phyloP scores from a whole-genome alignment of 1,140 invertebrate genomes.

The Cyclina sinensis region DNA sequence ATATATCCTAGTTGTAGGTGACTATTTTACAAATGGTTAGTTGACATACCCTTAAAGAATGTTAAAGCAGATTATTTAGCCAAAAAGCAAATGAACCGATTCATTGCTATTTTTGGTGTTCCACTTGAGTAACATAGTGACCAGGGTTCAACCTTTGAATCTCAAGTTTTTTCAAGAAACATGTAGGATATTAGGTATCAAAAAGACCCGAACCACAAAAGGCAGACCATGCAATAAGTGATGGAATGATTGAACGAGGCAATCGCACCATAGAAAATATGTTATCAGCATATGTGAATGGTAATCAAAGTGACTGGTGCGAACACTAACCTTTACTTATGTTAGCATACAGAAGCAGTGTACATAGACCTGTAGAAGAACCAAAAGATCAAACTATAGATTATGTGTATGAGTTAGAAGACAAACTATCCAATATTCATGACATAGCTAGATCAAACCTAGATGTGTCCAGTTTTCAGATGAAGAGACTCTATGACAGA shows the following conservation, averaged over 20 bases:
- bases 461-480: neutral
- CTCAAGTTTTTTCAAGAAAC: slow-evolving; percentile 68
- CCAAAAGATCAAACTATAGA: neutral
- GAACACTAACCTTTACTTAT: neutral
- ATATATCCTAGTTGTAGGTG: slow-evolving; percentile 63
- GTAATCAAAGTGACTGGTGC: slow-evolving; percentile 76
- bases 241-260: slow-evolving; percentile 75
- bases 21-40: slow-evolving; percentile 72
- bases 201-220: slow-evolving; percentile 68
- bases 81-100: slow-evolving; percentile 1
- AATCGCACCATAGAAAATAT: slow-evolving; percentile 72
- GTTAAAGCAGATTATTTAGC: slow-evolving; percentile 1
- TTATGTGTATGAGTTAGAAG: slow-evolving; percentile 19
- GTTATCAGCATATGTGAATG: slow-evolving; percentile 73
- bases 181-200: slow-evolving; percentile 62
- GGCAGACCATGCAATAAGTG: slow-evolving; percentile 78
- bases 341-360: neutral
- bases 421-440: slow-evolving; percentile 8
- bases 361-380: slow-evolving; percentile 52
- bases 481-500: slow-evolving; percentile 36
- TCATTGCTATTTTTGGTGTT: slow-evolving; percentile 76
- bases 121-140: slow-evolving; percentile 13
- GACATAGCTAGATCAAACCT: slow-evolving; percentile 30
- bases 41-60: slow-evolving; percentile 49
- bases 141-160: slow-evolving; percentile 75